phyloP scores from a whole-genome alignment of 2,888 invertebrate genomes.

The Agrochola circellaris region DNA sequence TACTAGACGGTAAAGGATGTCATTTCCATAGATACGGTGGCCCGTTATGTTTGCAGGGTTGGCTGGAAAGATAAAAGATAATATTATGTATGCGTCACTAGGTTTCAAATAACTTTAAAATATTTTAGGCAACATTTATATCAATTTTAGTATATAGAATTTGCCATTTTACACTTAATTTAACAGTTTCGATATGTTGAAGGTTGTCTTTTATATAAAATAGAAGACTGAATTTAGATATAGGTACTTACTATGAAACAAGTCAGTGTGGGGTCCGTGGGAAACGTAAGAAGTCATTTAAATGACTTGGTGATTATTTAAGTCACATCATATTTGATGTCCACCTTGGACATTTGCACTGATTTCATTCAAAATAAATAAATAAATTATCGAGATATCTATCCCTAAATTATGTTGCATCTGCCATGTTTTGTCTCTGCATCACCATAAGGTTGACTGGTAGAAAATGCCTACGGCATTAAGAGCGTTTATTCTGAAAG shows the following conservation, averaged over 20 bases:
- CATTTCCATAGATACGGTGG: conserved; percentile 5
- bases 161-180: neutral
- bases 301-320: neutral
- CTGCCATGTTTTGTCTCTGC: no score
- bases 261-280: no score
- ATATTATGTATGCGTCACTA: neutral
- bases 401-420: no score
- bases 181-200: neutral
- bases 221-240: neutral
- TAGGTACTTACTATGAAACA: neutral
- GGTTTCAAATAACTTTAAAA: neutral
- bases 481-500: no score
- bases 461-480: no score
- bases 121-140: no score
- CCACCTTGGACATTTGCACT: neutral
- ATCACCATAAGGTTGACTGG: no score
- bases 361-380: neutral
- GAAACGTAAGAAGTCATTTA: no score
- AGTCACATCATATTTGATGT: neutral
- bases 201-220: neutral
- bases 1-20: neutral
- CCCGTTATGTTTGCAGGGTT: neutral
- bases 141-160: neutral
- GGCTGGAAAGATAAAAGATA: neutral
- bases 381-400: no score